Base-by-base conservation (phyloP, 1,140 invertebrate species). In the Nasonia giraulti region DNA sequence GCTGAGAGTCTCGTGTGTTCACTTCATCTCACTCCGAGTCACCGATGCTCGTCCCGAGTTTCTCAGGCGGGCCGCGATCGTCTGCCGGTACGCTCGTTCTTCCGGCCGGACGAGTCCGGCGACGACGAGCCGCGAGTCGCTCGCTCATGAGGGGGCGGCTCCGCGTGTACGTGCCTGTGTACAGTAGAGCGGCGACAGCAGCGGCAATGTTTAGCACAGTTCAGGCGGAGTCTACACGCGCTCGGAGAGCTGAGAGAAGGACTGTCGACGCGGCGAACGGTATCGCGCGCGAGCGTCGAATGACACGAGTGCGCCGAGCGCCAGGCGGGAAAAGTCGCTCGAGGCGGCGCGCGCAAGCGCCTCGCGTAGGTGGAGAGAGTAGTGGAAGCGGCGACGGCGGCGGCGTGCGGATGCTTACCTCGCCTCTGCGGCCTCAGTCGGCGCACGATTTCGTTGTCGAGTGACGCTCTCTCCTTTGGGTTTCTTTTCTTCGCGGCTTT, bases 201-300 rank as follows among this genome's bases (percentile, higher is more conserved):
- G 33, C 33, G 5, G 37, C 5, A 3, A n/a, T 10, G 74, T 10
- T 37, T 0, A 23, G 0, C 33, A 1, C 33, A 4, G 8, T 33
- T 23, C 27, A 27, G 55, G 1, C 62, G 20, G n/a, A 11, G 66
- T 40, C 0, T 20, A 44, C 37, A 33, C 33, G 78, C 4, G 20
- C 71, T 47, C 11, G 8, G 50, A 80, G 17, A 14, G 27, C 20
- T 27, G 27, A 12, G 47, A 44, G 47, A 11, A 33, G 27, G 20
- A 27, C 75, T 23, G n/a, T 84, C 66, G 79, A 23, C 31, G 73
- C 12, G n/a, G 10, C 79, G 68, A 33, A 47, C 78, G 78, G 78
- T 27, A 31, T 80, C 86, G 85, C 87, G 86, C 83, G 87, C 86
- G 87, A 69, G 83, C 85, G 87, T 74, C 87, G 87, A 89, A 84